A percentile compares a stretch with the other conserved stretches of the same genome.
These are phyloP conservation scores for Anguilla obscura DNA, from an alignment of 2,797 vertebrate species.

Conservation along the genomic window DNA sequence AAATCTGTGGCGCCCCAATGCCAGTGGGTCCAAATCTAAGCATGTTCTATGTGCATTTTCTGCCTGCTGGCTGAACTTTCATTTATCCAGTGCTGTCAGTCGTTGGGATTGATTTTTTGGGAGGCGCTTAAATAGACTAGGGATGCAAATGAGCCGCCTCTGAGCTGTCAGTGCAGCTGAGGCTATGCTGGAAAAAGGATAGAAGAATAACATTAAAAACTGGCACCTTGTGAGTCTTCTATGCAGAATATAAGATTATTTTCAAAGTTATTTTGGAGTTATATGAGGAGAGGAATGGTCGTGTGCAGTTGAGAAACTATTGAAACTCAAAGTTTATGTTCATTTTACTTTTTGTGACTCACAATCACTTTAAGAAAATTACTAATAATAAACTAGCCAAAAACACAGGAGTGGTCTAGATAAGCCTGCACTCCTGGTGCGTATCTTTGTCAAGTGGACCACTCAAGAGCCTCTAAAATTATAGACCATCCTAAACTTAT, in stretches of 20 bases:
- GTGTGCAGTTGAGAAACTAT: neutral
- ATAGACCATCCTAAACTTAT: neutral
- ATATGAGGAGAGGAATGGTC: neutral
- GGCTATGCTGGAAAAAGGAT: neutral
- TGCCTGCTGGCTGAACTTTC: neutral
- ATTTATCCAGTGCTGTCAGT: neutral
- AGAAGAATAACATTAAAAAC: neutral
- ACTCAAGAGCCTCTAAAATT: too few relatives aligned
- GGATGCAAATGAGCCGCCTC: neutral
- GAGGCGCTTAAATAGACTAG: neutral
- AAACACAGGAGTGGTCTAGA: too few relatives aligned
- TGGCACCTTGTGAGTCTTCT: neutral
- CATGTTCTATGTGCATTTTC: neutral
- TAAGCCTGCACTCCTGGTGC: too few relatives aligned
- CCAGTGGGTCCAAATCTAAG: neutral
- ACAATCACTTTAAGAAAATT: too few relatives aligned
- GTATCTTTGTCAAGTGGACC: too few relatives aligned
- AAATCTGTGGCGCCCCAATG: neutral
- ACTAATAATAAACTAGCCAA: too few relatives aligned
- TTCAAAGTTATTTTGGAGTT: neutral
- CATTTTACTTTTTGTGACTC: too few relatives aligned
- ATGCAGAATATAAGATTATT: constrained; percentile 1
- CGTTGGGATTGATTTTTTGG: neutral
- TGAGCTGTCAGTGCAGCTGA: neutral
- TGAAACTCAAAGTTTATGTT: too few relatives aligned